Conservation (phyloP, 2,888 invertebrate species). For the Eledona agricola region DNA sequence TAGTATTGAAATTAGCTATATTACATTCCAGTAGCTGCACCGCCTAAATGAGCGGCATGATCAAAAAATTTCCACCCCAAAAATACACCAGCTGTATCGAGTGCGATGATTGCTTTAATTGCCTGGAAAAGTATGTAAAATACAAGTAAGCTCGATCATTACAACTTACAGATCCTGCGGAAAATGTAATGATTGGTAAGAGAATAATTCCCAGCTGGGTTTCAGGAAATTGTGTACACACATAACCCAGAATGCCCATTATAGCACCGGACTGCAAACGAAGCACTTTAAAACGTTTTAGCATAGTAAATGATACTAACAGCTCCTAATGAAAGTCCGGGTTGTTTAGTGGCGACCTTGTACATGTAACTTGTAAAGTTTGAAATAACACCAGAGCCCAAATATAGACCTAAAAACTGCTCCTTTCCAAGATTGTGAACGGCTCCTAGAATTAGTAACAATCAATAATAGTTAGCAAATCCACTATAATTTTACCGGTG, state of each 20-base stretch:
- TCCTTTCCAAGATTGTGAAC: conserved; percentile 84
- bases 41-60: conserved; percentile 98
- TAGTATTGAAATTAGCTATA: background rate
- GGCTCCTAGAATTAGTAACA: conserved; percentile 67
- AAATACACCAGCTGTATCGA: conserved; percentile 86
- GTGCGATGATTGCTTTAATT: conserved; percentile 82
- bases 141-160: conserved; percentile 19
- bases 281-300: conserved; percentile 50
- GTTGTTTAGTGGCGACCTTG: conserved; percentile 75
- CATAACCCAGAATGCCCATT: conserved; percentile 86
- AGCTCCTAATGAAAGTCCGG: conserved; percentile 89
- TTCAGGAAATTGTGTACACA: conserved; percentile 89
- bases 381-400: conserved; percentile 87
- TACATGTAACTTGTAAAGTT: conserved; percentile 85
- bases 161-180: conserved; percentile 79
- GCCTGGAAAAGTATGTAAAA: conserved; percentile 68
- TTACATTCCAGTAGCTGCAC: conserved; percentile 90
- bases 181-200: conserved; percentile 88
- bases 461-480: conserved; percentile 7
- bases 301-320: conserved; percentile 69
- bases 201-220: conserved; percentile 89
- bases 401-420: conserved; percentile 90
- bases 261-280: conserved; percentile 89
- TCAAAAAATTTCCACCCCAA: conserved; percentile 93
- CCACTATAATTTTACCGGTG: conserved; percentile 57